Evolutionary conservation across 2,113 vertebrate species (phyloP), one percentile per base, ranked within the genome.

Genomic region (Himantopus leucocephalus): DNA sequence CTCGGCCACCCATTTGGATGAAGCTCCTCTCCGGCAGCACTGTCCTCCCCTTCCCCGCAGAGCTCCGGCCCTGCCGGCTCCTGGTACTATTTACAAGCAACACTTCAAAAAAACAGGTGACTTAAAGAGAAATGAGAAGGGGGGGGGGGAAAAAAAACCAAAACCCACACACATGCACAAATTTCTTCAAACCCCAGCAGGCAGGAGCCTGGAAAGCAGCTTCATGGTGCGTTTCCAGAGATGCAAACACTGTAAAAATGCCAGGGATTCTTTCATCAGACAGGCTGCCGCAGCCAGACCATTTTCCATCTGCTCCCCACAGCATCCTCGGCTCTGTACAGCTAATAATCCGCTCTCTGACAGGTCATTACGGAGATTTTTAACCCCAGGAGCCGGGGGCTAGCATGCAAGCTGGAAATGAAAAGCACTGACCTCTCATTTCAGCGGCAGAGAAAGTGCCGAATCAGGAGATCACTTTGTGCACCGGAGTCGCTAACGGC

Each of bases 231-330:
- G 3, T 85, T 97, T 97, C 96, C 95, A 98, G 97, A 97, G 95
- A 97, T 47, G 95, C 68, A 96, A 91, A 96, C 85, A 94, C 94
- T 96, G 92, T 97, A 97, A 96, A 97, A 97, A 81, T 96, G 96
- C 97, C 97, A 97, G 87, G 76, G 87, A 96, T 94, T 97, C 97
- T 97, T 98, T 97, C 97, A 98, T 97, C 95, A 95, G 96, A 59
- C 75, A 95, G 96, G 82, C 92, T 97, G 93, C 86, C 71, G 83
- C 92, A 97, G 96, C 97, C 96, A 97, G 95, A 94, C 91, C 97
- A 95, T 97, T 98, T 97, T 94, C 97, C 97, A 97, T 97, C 95
- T 97, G 96, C 92, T 97, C 96, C 92, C 96, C 91, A 94, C 81
- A 97, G 95, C 95, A 97, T 96, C 94, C 85, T 91, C 88, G 2